Conservation (phyloP, 1,140 invertebrate genomes). For the Lepidostoma basale region DNA sequence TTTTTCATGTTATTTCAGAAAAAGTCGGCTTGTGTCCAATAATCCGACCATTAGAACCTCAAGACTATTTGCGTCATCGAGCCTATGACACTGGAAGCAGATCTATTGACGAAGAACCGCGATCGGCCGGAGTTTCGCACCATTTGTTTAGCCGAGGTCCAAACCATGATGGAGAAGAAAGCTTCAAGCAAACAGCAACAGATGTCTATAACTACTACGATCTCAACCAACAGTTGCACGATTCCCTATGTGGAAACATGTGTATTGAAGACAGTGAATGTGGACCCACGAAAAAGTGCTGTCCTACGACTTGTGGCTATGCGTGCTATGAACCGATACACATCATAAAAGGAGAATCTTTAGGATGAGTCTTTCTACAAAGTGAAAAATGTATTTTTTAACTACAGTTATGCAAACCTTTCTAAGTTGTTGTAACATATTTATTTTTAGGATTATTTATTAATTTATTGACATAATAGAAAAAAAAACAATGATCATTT, state of each 20-base stretch:
- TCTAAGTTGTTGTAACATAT: no score
- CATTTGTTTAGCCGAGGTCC: constrained; percentile 2
- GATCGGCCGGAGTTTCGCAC: not conserved
- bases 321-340: constrained; percentile 34
- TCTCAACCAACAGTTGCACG: constrained; percentile 6
- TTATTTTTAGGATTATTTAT: no score
- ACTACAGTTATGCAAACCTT: no score
- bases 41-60: constrained; percentile 24
- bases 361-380: no score
- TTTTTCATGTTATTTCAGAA: constrained; percentile 3
- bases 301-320: constrained; percentile 31
- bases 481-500: no score
- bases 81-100: constrained; percentile 19
- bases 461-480: no score
- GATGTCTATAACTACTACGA: not conserved
- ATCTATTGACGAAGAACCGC: constrained; percentile 17
- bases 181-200: not conserved
- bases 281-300: constrained; percentile 26
- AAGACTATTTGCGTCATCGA: constrained; percentile 33
- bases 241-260: constrained; percentile 33
- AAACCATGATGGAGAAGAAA: not conserved
- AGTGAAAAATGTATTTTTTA: no score
- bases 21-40: constrained; percentile 28
- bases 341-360: not conserved
- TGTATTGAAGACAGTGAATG: constrained; percentile 28